These are phyloP conservation scores for Vandiemenella viatica DNA, from an alignment of 2,888 invertebrate genomes.

Conservation along the genomic window DNA sequence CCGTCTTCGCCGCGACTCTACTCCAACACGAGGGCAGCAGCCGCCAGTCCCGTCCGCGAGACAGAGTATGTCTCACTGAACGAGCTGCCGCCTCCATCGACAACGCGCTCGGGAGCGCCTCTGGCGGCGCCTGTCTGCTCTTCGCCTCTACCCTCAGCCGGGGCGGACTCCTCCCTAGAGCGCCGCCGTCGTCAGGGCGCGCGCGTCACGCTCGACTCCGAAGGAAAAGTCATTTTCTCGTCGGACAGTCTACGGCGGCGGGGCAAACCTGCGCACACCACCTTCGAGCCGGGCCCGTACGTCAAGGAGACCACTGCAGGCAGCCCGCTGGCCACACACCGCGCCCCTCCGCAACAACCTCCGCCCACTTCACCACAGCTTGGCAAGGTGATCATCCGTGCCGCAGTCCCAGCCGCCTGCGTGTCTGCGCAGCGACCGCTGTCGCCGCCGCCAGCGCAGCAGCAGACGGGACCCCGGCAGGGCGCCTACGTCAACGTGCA, in stretches of 20 bases:
- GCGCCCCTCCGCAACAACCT: too few species aligned
- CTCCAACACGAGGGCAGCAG: constrained; percentile 14
- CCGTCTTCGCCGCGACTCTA: constrained; percentile 8
- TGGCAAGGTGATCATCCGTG: constrained; percentile 47
- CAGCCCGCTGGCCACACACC: constrained; percentile 34
- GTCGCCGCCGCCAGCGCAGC: constrained; percentile 9
- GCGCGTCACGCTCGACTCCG: constrained; percentile 67
- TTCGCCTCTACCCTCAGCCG: too few species aligned
- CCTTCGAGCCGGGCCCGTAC: constrained; percentile 76
- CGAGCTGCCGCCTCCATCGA: constrained; percentile 43
- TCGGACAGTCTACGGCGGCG: constrained; percentile 64
- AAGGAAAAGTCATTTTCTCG: constrained; percentile 75
- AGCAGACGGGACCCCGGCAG: constrained; percentile 10
- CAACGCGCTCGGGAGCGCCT: constrained; percentile 9
- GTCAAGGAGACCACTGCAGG: constrained; percentile 31
- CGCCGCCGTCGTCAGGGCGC: constrained; percentile 48
- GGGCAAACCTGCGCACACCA: constrained; percentile 57
- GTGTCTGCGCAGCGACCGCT: constrained; percentile 19
- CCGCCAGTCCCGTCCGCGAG: constrained; percentile 26
- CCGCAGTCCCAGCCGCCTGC: constrained; percentile 19
- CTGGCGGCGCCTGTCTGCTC: constrained; percentile 26
- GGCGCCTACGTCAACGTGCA: constrained; percentile 16
- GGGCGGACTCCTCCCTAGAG: too few species aligned
- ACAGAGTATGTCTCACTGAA: constrained; percentile 69
- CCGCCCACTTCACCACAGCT: constrained; percentile 44